Conservation (phyloP, 2,797 vertebrate species). For the Pipistrellus kuhlii region DNA sequence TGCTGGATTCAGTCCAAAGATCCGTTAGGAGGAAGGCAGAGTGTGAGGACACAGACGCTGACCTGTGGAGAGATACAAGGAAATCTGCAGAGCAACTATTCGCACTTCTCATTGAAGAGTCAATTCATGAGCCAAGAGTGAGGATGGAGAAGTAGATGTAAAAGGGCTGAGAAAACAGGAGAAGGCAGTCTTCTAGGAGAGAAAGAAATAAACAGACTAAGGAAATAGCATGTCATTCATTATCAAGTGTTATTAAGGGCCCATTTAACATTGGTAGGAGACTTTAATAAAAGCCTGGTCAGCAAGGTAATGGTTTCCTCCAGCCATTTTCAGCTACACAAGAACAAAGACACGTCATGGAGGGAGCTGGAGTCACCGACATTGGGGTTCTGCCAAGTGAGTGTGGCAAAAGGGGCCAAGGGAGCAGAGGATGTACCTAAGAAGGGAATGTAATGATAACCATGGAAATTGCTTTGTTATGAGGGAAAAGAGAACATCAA, state of each 20-base stretch:
- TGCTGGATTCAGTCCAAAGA: not conserved
- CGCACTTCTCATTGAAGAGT: not conserved
- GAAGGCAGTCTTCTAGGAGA: not conserved
- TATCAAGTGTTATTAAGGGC: not conserved
- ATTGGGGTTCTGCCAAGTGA: not conserved
- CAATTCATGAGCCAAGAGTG: not conserved
- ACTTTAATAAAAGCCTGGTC: not conserved
- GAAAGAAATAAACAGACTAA: not conserved
- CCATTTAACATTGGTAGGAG: not conserved
- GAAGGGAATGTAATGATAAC: not conserved
- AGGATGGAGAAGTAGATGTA: not conserved
- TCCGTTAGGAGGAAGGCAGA: not conserved
- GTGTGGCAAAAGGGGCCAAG: not conserved
- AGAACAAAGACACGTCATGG: not conserved
- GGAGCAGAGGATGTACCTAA: not conserved
- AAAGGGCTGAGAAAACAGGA: not conserved
- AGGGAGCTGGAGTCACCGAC: not conserved
- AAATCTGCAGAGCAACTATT: not conserved
- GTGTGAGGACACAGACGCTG: not conserved
- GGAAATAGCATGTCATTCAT: not conserved
- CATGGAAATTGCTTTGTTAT: not conserved
- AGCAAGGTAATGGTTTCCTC: not conserved
- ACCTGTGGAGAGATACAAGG: not conserved
- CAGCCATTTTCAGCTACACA: not conserved
- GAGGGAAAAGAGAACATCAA: not conserved